Evolutionary conservation across 2,113 vertebrate genomes (phyloP).

Genomic region (Illadopsis cleaveri): DNA sequence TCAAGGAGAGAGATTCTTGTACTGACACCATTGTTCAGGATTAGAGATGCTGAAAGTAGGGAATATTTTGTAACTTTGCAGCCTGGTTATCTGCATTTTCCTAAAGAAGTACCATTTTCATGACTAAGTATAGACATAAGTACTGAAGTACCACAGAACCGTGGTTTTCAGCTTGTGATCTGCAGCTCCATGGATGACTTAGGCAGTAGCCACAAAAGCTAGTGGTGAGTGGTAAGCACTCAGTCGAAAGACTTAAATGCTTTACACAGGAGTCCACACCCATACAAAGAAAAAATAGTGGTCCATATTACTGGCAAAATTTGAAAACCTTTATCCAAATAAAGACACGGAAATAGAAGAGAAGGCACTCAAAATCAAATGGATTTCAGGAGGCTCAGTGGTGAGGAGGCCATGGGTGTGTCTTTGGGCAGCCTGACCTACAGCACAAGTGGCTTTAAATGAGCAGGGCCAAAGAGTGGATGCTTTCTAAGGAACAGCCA

Average conservation of each 20-base stretch:
- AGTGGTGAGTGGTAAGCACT: neutral
- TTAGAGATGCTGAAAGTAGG: neutral
- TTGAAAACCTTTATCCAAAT: neutral
- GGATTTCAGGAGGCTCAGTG: neutral
- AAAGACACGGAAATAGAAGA: neutral
- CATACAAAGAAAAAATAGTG: neutral
- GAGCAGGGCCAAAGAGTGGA: neutral
- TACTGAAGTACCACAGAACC: neutral
- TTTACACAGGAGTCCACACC: neutral
- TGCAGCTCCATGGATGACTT: neutral
- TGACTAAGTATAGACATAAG: neutral
- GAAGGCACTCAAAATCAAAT: neutral
- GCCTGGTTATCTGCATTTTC: neutral
- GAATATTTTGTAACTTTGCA: neutral
- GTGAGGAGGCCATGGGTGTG: neutral
- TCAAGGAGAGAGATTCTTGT: neutral
- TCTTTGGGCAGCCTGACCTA: neutral
- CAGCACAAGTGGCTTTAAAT: neutral
- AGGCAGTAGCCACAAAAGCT: neutral
- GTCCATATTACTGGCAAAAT: neutral
- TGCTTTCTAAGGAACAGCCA: slow-evolving; percentile 13
- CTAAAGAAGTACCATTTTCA: neutral
- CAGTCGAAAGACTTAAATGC: neutral
- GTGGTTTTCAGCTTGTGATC: neutral
- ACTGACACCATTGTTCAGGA: neutral